Percentiles rank a stretch among this genome's conserved stretches.
Evolutionary conservation across 2,888 invertebrate genomes (phyloP).

Genomic region (Ophion slaviceki): DNA sequence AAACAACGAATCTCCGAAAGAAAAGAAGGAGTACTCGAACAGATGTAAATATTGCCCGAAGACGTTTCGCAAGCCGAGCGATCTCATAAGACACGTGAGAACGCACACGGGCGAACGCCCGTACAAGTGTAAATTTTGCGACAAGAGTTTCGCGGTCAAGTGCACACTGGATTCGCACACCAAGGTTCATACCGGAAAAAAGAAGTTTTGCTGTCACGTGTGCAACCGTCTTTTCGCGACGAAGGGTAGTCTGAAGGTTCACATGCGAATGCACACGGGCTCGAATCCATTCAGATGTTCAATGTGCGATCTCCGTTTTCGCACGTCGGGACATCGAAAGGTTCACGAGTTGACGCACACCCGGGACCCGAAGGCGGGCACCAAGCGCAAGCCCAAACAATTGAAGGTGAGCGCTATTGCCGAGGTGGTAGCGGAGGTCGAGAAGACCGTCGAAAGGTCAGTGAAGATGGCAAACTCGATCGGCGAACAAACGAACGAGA

Average conservation of each 20-base stretch:
- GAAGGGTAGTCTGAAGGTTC: constrained; percentile 88
- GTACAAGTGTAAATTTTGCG: constrained; percentile 85
- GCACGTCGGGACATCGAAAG: constrained; percentile 88
- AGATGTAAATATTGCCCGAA: constrained; percentile 86
- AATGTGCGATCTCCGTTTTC: constrained; percentile 86
- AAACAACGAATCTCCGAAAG: constrained; percentile 77
- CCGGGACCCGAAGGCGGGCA: constrained; percentile 73
- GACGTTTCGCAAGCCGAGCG: constrained; percentile 88
- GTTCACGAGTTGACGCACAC: constrained; percentile 86
- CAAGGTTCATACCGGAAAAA: constrained; percentile 86
- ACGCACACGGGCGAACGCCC: constrained; percentile 90
- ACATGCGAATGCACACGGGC: constrained; percentile 88
- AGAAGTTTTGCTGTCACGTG: constrained; percentile 86
- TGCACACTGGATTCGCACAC: constrained; percentile 87
- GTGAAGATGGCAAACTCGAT: constrained; percentile 28
- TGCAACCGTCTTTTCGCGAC: constrained; percentile 87
- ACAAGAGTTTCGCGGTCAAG: constrained; percentile 87
- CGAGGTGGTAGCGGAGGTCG: constrained; percentile 63
- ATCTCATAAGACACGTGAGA: constrained; percentile 87
- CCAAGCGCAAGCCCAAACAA: constrained; percentile 68
- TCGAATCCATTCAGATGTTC: constrained; percentile 87
- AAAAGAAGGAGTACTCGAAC: constrained; percentile 83
- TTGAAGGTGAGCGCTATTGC: constrained; percentile 73
- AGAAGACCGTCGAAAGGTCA: constrained; percentile 55
- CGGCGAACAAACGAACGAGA: constrained; percentile 41